A percentile compares a stretch with the other conserved stretches of the same genome.
Evolutionary conservation across 2,797 vertebrate species (phyloP).

Genomic region (Squalus acanthias): DNA sequence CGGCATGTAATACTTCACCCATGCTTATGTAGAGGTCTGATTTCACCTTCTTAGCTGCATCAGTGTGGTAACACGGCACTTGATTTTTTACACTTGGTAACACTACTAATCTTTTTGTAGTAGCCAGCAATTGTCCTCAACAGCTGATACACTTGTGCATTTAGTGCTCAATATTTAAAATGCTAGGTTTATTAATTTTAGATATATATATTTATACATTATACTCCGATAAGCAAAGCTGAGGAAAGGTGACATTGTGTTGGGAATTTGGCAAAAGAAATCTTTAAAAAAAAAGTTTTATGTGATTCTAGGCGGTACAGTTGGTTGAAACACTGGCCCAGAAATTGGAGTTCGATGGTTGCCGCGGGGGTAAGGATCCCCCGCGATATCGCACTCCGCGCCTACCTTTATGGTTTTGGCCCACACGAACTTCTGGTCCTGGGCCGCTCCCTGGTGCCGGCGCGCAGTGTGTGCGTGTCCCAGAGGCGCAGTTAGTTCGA

Average conservation of each 20-base stretch:
- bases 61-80: not conserved
- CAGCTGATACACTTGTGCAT: not conserved
- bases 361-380: too few relatives aligned
- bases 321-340: not conserved
- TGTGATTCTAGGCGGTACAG: not conserved
- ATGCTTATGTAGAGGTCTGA: not conserved
- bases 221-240: not conserved
- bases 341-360: too few relatives aligned
- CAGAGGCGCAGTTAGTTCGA: too few relatives aligned
- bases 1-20: not conserved
- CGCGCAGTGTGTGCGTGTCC: too few relatives aligned
- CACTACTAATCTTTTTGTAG: not conserved
- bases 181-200: not conserved
- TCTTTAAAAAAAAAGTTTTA: not conserved
- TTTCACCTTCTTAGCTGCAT: not conserved
- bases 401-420: too few relatives aligned
- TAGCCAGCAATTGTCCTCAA: not conserved
- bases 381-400: too few relatives aligned
- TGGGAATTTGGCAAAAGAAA: not conserved
- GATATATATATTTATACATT: not conserved
- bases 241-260: not conserved
- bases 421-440: too few relatives aligned
- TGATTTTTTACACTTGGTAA: not conserved
- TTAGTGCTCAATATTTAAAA: not conserved
- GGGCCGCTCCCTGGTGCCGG: too few relatives aligned